Conservation (phyloP, 1,140 invertebrate species). For the Tetragnatha versicolor region DNA sequence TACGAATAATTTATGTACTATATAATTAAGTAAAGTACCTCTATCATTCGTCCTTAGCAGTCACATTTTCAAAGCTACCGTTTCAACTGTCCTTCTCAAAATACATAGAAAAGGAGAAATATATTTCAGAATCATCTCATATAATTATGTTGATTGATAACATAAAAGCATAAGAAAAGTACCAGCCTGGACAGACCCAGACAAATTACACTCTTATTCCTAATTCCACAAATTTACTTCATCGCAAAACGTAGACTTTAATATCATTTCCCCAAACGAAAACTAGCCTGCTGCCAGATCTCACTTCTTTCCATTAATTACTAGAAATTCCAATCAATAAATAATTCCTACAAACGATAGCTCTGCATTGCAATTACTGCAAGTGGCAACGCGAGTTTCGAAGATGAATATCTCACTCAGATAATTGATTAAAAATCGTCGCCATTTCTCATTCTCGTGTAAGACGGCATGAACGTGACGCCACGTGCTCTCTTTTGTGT, state of each 20-base stretch:
- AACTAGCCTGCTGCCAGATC: constrained; percentile 15
- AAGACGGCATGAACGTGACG: constrained; percentile 6
- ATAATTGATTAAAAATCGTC: constrained; percentile 50
- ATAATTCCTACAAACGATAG: constrained; percentile 15
- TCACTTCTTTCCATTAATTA: constrained; percentile 33
- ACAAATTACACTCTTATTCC: too few relatives aligned
- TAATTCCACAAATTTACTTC: constrained; percentile 2
- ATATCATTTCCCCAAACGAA: not conserved
- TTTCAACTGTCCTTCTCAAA: too few relatives aligned
- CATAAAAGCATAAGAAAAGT: too few relatives aligned
- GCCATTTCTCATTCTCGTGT: not conserved
- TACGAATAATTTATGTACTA: too few relatives aligned
- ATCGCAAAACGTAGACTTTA: not conserved
- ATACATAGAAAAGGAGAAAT: too few relatives aligned
- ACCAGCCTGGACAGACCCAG: too few relatives aligned
- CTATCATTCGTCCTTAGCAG: too few relatives aligned
- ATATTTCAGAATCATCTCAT: too few relatives aligned
- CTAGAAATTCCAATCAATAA: constrained; percentile 19
- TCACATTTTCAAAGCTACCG: too few relatives aligned
- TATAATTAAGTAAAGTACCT: too few relatives aligned
- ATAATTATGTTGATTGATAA: too few relatives aligned
- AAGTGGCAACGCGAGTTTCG: constrained; percentile 3
- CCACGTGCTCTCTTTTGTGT: not conserved
- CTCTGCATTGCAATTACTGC: constrained; percentile 30
- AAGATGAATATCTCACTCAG: constrained; percentile 26